These are phyloP conservation scores for Oppia nitens DNA, from an alignment of 1,140 invertebrate species.

Conservation along the genomic window DNA sequence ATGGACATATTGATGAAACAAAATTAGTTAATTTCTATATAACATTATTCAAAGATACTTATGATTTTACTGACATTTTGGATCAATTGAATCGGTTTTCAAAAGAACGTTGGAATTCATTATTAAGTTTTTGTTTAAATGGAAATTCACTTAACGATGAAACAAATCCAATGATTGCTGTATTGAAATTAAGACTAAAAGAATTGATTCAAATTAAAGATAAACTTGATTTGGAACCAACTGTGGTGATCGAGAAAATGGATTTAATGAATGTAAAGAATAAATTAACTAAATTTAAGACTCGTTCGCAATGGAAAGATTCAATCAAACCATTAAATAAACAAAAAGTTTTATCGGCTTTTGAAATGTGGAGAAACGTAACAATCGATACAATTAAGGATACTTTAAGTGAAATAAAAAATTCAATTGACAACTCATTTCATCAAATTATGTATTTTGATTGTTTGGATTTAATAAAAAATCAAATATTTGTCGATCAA, in stretches of 20 bases:
- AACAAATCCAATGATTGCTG: background rate
- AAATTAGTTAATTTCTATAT: background rate
- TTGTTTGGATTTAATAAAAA: background rate
- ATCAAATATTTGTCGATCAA: background rate
- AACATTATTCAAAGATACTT: background rate
- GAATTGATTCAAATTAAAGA: background rate
- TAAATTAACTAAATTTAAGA: conserved; percentile 1
- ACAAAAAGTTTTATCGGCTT: background rate
- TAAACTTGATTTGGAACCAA: background rate
- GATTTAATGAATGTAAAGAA: background rate
- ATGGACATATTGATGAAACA: background rate
- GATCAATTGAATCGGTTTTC: background rate
- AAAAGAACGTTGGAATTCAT: background rate
- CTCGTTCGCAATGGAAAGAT: conserved; percentile 8
- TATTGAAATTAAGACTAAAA: background rate
- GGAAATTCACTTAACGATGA: background rate
- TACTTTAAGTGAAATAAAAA: background rate
- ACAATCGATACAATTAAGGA: background rate
- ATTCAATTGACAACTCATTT: background rate
- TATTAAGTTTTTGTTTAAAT: background rate
- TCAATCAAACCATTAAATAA: background rate
- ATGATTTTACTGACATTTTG: background rate
- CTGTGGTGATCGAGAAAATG: background rate
- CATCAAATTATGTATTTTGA: background rate
- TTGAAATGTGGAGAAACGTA: conserved; percentile 7